These are phyloP conservation scores for Drosophila punjabiensis DNA, from an alignment of 1,140 invertebrate species.

Conservation along the genomic window DNA sequence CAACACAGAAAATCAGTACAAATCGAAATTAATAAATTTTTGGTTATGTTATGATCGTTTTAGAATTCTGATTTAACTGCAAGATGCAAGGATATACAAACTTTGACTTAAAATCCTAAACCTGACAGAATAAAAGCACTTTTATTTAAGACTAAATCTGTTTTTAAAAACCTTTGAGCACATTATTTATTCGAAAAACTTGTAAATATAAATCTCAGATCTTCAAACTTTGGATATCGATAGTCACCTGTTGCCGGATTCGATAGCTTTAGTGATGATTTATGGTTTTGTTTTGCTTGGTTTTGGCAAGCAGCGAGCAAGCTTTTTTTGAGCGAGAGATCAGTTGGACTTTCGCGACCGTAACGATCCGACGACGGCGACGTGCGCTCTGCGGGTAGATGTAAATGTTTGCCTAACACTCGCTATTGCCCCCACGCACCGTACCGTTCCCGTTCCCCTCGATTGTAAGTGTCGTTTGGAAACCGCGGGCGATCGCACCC, in stretches of 20 bases:
- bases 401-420: conserved; percentile 30
- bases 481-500: conserved; percentile 12
- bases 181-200: neutral
- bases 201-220: neutral
- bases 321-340: conserved; percentile 43
- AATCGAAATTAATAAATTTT: too few species aligned
- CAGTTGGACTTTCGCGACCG: conserved; percentile 37
- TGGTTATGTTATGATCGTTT: neutral
- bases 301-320: conserved; percentile 4
- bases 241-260: conserved; percentile 2
- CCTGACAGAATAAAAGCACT: too few species aligned
- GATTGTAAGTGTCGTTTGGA: conserved; percentile 31
- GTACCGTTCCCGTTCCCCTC: neutral
- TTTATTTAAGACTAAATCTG: neutral
- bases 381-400: conserved; percentile 2
- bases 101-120: neutral
- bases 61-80: neutral
- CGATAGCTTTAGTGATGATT: conserved; percentile 25
- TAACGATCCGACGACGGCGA: conserved; percentile 3
- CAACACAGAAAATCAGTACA: neutral
- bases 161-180: neutral
- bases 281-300: conserved; percentile 24
- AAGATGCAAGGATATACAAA: neutral
- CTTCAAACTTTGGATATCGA: conserved; percentile 1
- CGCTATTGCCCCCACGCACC: conserved; percentile 15